Base-by-base conservation (phyloP, 2,888 invertebrate genomes). In the Aphodius sticticus region DNA sequence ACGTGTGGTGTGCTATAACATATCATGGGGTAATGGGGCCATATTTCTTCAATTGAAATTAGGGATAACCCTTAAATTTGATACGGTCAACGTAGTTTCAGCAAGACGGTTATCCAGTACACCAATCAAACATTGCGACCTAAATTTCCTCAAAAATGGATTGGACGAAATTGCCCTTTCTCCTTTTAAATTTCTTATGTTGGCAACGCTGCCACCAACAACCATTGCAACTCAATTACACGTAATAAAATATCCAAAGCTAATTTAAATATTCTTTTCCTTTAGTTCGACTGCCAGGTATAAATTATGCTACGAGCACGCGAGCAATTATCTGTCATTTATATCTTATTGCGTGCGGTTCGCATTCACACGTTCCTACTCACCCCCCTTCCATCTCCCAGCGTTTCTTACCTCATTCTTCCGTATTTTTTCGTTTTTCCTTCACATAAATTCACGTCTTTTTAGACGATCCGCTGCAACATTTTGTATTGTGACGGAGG, bases 261-360 rank as follows among this genome's bases (percentile, higher is more conserved):
- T 53, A 53, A 53, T 53, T 53, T 53, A 53, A 53, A 53, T 53
- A 53, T 53, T 53, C 53, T 53, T 53, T 53, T 53, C 12, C 53
- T 53, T 53, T 3, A 53, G 53, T 53, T 53, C 53, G 53, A 53
- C 53, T 53, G 53, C 53, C 53, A 53, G 53, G 53, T 5, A 53
- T 53, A 53, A 53, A 53, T 53, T 53, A 53, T 53, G 53, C 53
- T 12, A 53, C 74, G 74, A 74, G 75, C 78, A 78, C 78, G 78
- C 78, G 75, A 78, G 74, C 78, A 78, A 78, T 78, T 78, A 78
- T 75, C 78, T 78, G 78, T 78, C 78, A 78, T 78, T 78, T 78
- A 78, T 78, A 78, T 78, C 78, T 78, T 78, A 78, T 78, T 78
- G 78, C 78, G 78, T 78, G 78, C 78, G 70, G 26, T 74, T 75